Base-by-base conservation (phyloP, 2,797 vertebrate genomes). In the Nothura maculosa region DNA sequence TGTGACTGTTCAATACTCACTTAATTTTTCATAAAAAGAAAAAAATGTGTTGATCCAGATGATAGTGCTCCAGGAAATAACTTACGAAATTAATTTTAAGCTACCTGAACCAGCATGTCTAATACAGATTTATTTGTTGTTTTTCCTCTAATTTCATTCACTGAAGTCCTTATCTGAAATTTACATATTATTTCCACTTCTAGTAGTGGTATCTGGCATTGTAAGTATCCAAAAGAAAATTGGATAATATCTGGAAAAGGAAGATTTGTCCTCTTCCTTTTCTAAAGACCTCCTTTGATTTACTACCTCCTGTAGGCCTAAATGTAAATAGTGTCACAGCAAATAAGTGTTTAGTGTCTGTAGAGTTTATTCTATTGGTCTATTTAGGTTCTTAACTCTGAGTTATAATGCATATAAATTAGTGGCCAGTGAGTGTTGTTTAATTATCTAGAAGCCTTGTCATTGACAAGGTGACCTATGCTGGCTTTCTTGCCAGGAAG, bases 271-370 rank as follows among this genome's bases (percentile, higher is more conserved):
- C 60, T 90, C 90, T 85, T 83, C 62, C 27, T 69, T 70, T 69
- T 64, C 82, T 14, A 17, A 95, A 90, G 81, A 34, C 57, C 28
- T 66, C 36, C 27, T 77, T 90, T 68, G 94, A 95, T 91, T 96
- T 96, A 97, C 84, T 80, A 84, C 61, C 89, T 91, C 95, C 80
- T 86, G 40, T 43, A 77, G 80, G 70, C 61, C 42, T 21, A 5
- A 86, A 91, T 43, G 83, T 95, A 96, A 96, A 95, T 64, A 95
- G 22, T 95, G 93, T 96, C 94, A 94, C 74, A 93, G 92, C 89
- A 94, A 96, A 95, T 95, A 92, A 93, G 94, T 95, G 94, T 95
- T 96, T 95, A 94, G 93, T 84, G 89, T 92, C 95, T 86, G 61
- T 72, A 70, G 85, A 81, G 93, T 95, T 97, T 96, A 96, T 93